A percentile compares a stretch with the other conserved stretches of the same genome.
Evolutionary conservation across 2,113 vertebrate species (phyloP).

Genomic region (Callipepla squamata): DNA sequence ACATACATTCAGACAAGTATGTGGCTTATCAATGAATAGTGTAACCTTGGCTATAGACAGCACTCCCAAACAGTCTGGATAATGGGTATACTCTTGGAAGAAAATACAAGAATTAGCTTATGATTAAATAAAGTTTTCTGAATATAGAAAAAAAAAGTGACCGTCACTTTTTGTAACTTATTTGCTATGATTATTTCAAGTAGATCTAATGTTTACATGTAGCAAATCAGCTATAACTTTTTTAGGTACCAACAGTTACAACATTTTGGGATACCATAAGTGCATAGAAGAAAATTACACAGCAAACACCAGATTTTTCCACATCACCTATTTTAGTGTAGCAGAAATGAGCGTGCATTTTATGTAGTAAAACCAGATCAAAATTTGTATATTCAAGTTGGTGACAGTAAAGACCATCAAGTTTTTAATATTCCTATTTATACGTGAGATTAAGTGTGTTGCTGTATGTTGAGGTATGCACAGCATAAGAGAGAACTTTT

Average conservation of each 20-base stretch:
- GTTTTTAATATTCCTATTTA: not conserved
- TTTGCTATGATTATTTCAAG: not conserved
- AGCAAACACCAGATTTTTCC: not conserved
- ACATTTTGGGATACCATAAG: not conserved
- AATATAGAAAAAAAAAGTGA: not conserved
- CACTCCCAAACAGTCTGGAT: not conserved
- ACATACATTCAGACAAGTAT: not conserved
- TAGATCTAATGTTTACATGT: not conserved
- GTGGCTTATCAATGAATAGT: not conserved
- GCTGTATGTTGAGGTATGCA: not conserved
- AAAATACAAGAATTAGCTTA: not conserved
- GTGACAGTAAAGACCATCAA: not conserved
- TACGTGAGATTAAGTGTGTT: not conserved
- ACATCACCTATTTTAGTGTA: not conserved
- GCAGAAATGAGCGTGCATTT: not conserved
- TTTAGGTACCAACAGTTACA: not conserved
- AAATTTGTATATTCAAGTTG: not conserved
- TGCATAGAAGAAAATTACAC: not conserved
- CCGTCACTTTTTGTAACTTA: not conserved
- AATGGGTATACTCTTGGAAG: fast-evolving
- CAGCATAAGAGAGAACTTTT: not conserved
- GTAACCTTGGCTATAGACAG: not conserved
- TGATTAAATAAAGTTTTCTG: not conserved
- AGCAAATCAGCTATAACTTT: not conserved
- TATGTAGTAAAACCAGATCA: not conserved